These are phyloP conservation scores for Fukomys damarensis DNA, from an alignment of 2,113 vertebrate genomes.

Conservation along the genomic window DNA sequence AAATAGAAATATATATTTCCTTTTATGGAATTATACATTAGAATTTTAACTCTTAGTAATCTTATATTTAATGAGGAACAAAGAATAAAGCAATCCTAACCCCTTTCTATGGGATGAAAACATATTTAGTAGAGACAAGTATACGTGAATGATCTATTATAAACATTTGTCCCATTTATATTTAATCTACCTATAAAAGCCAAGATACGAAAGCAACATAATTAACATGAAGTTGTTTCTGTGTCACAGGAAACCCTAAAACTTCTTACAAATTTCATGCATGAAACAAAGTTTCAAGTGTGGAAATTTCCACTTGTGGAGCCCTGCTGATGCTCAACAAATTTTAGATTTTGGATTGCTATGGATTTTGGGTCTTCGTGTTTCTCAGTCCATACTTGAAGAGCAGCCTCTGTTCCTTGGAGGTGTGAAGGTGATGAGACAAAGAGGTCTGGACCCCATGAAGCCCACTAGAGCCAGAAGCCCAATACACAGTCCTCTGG, in stretches of 20 bases:
- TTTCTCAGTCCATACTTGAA: not conserved
- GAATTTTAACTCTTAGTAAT: not conserved
- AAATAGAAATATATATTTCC: not conserved
- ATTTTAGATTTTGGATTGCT: not conserved
- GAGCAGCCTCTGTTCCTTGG: not conserved
- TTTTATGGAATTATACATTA: not conserved
- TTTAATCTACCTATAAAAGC: not conserved
- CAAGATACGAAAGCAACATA: not conserved
- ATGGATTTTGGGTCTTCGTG: not conserved
- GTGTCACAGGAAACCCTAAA: not conserved
- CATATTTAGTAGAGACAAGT: not conserved
- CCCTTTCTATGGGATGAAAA: not conserved
- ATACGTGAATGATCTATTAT: not conserved
- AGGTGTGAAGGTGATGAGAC: not conserved
- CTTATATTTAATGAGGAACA: not conserved
- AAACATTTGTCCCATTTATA: not conserved
- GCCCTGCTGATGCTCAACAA: not conserved
- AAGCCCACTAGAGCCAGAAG: not conserved
- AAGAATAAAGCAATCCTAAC: not conserved
- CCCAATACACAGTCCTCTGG: not conserved
- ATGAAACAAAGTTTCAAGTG: not conserved
- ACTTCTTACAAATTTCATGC: not conserved
- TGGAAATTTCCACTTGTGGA: not conserved
- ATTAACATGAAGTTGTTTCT: not conserved
- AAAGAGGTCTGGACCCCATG: not conserved